These are phyloP conservation scores for Cryptoleucopteryx plumbea DNA, from an alignment of 2,113 vertebrate species.

Conservation along the genomic window DNA sequence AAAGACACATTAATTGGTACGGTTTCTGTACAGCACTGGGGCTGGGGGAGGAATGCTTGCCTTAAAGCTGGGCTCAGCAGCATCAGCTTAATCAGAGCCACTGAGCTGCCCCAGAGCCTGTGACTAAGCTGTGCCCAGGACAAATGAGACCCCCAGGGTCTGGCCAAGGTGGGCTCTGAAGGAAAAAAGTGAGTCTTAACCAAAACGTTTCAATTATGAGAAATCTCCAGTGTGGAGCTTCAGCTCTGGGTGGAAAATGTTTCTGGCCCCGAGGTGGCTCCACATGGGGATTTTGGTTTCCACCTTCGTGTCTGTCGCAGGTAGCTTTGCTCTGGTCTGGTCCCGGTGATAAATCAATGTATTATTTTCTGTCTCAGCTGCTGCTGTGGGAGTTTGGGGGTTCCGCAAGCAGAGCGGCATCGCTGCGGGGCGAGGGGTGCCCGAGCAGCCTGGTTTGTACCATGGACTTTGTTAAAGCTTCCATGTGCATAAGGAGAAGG, in stretches of 20 bases:
- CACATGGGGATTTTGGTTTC: rapidly evolving
- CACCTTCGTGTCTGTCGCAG: neutral
- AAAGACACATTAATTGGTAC: rapidly evolving
- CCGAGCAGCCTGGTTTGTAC: neutral
- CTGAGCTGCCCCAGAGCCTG: too few relatives aligned
- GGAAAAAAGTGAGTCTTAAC: neutral
- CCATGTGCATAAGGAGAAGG: rapidly evolving
- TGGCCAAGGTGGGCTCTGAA: neutral
- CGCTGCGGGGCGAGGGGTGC: neutral
- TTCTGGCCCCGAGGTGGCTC: neutral
- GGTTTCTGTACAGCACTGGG: neutral
- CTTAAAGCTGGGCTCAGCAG: neutral
- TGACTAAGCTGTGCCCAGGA: neutral
- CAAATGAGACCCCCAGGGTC: rapidly evolving
- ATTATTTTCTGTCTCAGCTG: neutral
- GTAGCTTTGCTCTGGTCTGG: neutral
- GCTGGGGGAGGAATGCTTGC: neutral
- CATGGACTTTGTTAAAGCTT: rapidly evolving
- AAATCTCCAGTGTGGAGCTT: rapidly evolving
- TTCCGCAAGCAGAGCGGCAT: rapidly evolving
- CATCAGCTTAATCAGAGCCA: rapidly evolving
- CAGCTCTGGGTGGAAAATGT: neutral
- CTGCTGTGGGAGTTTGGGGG: rapidly evolving
- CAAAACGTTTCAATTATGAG: rapidly evolving
- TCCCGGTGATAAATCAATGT: rapidly evolving